Percentiles rank a stretch among this genome's conserved stretches.
phyloP scores from a whole-genome alignment of 2,113 vertebrate genomes.

The Camelus bactrianus region DNA sequence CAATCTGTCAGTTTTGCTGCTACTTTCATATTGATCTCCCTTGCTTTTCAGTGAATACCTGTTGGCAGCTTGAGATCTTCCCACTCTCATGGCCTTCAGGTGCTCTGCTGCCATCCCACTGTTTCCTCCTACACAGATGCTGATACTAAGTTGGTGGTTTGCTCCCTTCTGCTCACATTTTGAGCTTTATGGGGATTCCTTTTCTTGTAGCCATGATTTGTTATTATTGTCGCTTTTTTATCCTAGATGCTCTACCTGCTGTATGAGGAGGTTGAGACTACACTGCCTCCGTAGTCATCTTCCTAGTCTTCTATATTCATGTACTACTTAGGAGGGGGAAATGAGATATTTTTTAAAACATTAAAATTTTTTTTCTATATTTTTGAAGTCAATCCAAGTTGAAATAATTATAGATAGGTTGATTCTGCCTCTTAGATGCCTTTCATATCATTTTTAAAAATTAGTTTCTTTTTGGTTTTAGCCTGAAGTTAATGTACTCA shows the following conservation, averaged over 20 bases:
- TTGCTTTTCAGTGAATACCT: not conserved
- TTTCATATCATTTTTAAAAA: slow-evolving; percentile 2
- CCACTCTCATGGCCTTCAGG: not conserved
- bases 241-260: not conserved
- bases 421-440: not conserved
- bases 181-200: not conserved
- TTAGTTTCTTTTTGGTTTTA: not conserved
- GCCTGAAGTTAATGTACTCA: not conserved
- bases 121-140: not conserved
- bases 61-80: not conserved
- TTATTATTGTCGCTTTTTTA: not conserved
- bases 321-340: not conserved
- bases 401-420: slow-evolving; percentile 1
- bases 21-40: not conserved
- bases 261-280: not conserved
- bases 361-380: not conserved
- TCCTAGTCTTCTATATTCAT: not conserved
- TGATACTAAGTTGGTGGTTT: not conserved
- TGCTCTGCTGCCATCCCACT: not conserved
- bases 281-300: not conserved
- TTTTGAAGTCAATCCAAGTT: not conserved
- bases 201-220: not conserved
- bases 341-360: not conserved
- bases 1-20: not conserved
- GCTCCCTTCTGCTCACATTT: not conserved